These are phyloP conservation scores for Lumbricus terrestris DNA, from an alignment of 2,888 invertebrate genomes.

Conservation along the genomic window DNA sequence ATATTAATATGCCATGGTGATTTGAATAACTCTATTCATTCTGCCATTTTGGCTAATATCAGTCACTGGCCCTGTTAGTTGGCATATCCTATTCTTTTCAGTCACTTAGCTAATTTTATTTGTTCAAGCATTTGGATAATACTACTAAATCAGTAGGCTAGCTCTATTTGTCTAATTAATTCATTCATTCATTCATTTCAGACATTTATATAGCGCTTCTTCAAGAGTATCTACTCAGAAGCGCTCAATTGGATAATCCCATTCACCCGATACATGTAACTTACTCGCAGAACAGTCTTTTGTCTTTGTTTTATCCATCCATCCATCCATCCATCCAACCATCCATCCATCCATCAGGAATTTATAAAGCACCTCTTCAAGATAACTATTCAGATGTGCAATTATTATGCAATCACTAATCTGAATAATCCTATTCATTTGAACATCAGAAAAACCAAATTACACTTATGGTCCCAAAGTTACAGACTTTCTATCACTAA, in stretches of 20 bases:
- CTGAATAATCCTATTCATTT: background rate
- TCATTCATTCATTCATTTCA: no score
- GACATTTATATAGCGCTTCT: no score
- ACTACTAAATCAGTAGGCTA: background rate
- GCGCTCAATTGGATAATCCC: background rate
- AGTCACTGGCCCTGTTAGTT: background rate
- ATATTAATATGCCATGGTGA: background rate
- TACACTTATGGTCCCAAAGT: background rate
- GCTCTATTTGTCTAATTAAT: background rate
- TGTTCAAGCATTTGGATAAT: no score
- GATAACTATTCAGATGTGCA: no score
- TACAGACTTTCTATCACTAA: background rate
- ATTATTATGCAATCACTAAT: no score
- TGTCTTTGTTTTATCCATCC: background rate
- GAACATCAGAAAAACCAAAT: background rate
- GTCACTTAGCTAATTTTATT: background rate
- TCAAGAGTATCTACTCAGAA: no score
- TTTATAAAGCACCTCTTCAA: no score
- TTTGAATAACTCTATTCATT: background rate
- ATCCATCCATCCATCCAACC: no score
- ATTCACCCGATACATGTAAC: background rate
- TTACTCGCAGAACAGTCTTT: background rate
- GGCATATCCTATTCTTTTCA: background rate
- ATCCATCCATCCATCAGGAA: no score
- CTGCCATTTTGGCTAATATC: background rate